Evolutionary conservation across 53 echinoderm and acorn worm species (phyloP).

Genomic region (Actinopyga echinites): DNA sequence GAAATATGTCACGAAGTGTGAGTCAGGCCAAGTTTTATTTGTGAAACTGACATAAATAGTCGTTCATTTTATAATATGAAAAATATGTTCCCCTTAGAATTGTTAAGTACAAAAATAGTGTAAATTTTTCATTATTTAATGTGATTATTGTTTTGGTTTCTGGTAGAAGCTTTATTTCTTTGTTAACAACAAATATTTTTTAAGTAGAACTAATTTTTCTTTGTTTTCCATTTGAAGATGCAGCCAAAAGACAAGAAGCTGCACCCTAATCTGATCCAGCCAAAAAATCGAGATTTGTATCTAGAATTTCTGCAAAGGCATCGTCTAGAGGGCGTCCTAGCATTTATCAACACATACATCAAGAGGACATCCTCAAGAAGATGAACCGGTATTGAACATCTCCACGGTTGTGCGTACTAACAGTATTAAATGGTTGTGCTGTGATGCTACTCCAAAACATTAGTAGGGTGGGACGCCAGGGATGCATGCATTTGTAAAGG

Average conservation of each 20-base stretch:
- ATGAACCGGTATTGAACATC: not conserved
- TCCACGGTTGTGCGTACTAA: too few relatives aligned
- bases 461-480: too few relatives aligned
- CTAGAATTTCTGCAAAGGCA: constrained; percentile 76
- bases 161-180: not conserved
- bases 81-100: too few relatives aligned
- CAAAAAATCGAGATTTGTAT: constrained; percentile 64
- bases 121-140: too few relatives aligned
- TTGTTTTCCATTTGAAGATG: constrained; percentile 51
- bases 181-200: not conserved
- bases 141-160: not conserved
- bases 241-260: constrained; percentile 74
- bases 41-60: too few relatives aligned
- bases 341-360: constrained; percentile 85
- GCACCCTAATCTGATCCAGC: constrained; percentile 76
- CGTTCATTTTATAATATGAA: too few relatives aligned
- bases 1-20: too few relatives aligned
- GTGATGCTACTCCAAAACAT: too few relatives aligned
- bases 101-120: too few relatives aligned
- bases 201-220: not conserved
- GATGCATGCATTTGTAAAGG: too few relatives aligned
- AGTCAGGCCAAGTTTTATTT: too few relatives aligned
- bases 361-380: constrained; percentile 41
- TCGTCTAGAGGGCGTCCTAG: constrained; percentile 72
- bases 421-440: too few relatives aligned